These are phyloP conservation scores for Pogonomyrmex barbatus DNA, from an alignment of 1,140 invertebrate genomes.

Conservation along the genomic window DNA sequence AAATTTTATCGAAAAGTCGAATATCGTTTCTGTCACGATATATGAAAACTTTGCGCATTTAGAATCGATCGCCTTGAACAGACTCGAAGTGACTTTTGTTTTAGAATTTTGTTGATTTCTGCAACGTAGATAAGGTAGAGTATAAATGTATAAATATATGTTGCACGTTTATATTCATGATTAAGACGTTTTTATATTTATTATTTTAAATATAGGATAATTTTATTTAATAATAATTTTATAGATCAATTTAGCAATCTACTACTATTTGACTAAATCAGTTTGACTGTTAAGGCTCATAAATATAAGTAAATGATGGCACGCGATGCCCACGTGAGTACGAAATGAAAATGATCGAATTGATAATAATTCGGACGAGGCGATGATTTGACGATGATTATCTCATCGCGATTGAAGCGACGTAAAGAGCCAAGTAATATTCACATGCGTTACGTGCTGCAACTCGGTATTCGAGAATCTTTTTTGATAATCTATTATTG, in stretches of 20 bases:
- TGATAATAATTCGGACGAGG: background rate
- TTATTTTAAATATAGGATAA: background rate
- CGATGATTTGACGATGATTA: constrained; percentile 31
- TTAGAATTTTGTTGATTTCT: background rate
- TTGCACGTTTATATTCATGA: background rate
- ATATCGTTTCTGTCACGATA: background rate
- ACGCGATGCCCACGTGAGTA: background rate
- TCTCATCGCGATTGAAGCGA: constrained; percentile 1
- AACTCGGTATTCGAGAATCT: too few relatives aligned
- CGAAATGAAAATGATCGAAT: constrained; percentile 19
- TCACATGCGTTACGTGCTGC: too few relatives aligned
- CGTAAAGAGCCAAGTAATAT: background rate
- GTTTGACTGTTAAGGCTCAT: background rate
- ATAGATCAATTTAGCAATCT: background rate
- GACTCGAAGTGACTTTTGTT: background rate
- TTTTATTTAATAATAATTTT: constrained; percentile 25
- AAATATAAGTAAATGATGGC: background rate
- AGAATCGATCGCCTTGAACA: background rate
- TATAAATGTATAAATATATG: background rate
- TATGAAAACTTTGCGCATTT: background rate
- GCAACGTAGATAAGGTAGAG: constrained; percentile 14
- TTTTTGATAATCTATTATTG: too few relatives aligned
- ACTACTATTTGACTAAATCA: constrained; percentile 45
- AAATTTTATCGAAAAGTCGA: background rate
- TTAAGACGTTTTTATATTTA: background rate